Base-by-base conservation (phyloP, 2,797 vertebrate genomes). In the Carapus acus region DNA sequence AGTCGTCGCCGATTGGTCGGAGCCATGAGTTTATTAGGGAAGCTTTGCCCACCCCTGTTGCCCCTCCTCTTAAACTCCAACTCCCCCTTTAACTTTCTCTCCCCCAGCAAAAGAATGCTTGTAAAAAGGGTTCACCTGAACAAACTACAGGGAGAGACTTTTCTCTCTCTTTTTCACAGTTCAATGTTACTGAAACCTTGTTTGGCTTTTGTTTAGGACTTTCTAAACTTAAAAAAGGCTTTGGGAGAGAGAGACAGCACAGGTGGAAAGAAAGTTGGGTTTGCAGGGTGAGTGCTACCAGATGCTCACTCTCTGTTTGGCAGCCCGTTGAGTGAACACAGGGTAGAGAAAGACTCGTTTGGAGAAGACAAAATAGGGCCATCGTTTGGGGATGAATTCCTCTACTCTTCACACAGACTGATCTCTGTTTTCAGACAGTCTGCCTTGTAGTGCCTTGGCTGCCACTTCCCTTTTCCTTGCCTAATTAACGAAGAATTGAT, bases 61-160 rank as follows among this genome's bases (percentile, higher is more conserved):
- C 80, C 80, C 78, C 81, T 82, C 75, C 74, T 81, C 79, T 82
- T 85, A 81, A 80, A 82, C 78, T 85, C 83, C 73, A 83, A 83
- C 79, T 79, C 81, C 73, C 78, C 76, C 74, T 82, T 83, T 83
- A 83, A 81, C 80, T 85, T 84, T 86, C 73, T 65, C 80, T 81
- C 81, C 75, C 85, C 79, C 60, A 63, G 77, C 81, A 80, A 71
- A 88, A 87, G 88, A 89, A 89, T 88, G 85, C 88, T 88, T 49
- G 39, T 90, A 88, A 90, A 88, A 81, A 3, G 60, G 71, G 79
- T 87, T 88, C 83, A 87, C 86, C 85, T 87, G 88, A 89, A 87
- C 83, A 83, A 86, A 82, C 77, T 80, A 75, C 80, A 66, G 71
- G 83, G 82, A 82, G 86, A 73, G 77, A 82, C 83, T 85, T 86